A percentile compares a stretch with the other conserved stretches of the same genome.
Conservation (phyloP, 2,797 vertebrate species). For the Eidolon dupreanum region DNA sequence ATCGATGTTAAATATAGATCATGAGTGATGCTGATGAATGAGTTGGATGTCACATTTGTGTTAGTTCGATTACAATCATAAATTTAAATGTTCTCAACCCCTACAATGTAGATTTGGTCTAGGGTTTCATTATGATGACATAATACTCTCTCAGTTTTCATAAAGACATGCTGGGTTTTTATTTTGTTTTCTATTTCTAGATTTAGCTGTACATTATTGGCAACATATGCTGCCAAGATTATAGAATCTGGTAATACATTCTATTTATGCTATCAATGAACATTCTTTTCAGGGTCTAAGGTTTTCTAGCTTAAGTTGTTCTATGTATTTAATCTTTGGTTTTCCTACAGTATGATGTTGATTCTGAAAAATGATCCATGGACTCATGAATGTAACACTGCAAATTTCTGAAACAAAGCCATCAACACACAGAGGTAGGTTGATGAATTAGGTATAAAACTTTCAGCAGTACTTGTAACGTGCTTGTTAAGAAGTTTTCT, state of each 20-base stretch:
- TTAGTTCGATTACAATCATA: slow-evolving; percentile 50
- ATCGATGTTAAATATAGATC: slow-evolving; percentile 64
- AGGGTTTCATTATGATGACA: slow-evolving; percentile 66
- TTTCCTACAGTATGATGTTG: neutral
- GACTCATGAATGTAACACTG: neutral
- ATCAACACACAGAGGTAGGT: neutral
- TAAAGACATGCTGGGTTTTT: slow-evolving; percentile 67
- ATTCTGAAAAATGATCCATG: neutral
- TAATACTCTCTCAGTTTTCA: slow-evolving; percentile 61
- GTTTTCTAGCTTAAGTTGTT: neutral
- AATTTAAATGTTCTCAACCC: slow-evolving; percentile 43
- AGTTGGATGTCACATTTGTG: slow-evolving; percentile 25
- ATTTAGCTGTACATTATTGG: slow-evolving; percentile 49
- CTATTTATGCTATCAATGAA: neutral
- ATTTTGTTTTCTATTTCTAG: slow-evolving; percentile 70
- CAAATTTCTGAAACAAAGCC: slow-evolving; percentile 28
- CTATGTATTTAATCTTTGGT: neutral
- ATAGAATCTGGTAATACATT: slow-evolving; percentile 50
- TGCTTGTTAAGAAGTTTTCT: neutral
- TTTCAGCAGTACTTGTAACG: neutral
- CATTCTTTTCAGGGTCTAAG: neutral
- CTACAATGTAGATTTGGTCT: slow-evolving; percentile 37
- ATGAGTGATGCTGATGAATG: slow-evolving; percentile 44
- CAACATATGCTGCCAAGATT: slow-evolving; percentile 49
- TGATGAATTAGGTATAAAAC: neutral